These are phyloP conservation scores for Hystrix cristata DNA, from an alignment of 2,113 vertebrate genomes.

Conservation along the genomic window DNA sequence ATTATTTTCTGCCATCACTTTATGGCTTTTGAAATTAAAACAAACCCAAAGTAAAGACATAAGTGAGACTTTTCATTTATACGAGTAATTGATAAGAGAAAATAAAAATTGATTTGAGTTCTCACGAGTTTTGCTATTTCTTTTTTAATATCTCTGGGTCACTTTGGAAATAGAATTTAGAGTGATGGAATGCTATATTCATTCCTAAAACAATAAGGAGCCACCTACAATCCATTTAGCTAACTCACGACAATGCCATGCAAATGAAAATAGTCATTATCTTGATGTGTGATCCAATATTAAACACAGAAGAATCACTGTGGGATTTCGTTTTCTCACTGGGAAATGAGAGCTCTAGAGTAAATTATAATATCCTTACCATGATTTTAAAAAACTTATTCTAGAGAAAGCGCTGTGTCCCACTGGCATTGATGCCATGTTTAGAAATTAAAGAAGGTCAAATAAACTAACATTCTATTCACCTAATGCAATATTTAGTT, in stretches of 20 bases:
- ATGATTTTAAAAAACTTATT: background rate
- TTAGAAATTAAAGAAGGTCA: background rate
- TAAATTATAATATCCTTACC: background rate
- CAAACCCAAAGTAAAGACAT: background rate
- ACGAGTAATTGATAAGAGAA: background rate
- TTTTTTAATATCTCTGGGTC: background rate
- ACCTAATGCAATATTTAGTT: background rate
- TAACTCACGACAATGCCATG: background rate
- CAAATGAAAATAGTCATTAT: constrained; percentile 1
- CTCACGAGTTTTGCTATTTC: background rate
- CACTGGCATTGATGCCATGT: background rate
- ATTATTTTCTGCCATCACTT: background rate
- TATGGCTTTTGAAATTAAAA: background rate
- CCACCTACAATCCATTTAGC: background rate
- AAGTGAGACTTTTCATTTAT: background rate
- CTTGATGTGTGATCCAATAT: background rate
- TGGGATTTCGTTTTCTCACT: background rate
- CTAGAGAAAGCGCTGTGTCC: background rate
- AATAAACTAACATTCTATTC: background rate
- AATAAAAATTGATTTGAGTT: background rate
- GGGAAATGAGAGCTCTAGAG: background rate
- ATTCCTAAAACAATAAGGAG: background rate
- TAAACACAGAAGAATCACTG: background rate
- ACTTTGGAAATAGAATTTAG: background rate
- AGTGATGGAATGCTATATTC: background rate